Base-by-base conservation (phyloP, 2,888 invertebrate genomes). In the Imbricaverruca yamaguchii region DNA sequence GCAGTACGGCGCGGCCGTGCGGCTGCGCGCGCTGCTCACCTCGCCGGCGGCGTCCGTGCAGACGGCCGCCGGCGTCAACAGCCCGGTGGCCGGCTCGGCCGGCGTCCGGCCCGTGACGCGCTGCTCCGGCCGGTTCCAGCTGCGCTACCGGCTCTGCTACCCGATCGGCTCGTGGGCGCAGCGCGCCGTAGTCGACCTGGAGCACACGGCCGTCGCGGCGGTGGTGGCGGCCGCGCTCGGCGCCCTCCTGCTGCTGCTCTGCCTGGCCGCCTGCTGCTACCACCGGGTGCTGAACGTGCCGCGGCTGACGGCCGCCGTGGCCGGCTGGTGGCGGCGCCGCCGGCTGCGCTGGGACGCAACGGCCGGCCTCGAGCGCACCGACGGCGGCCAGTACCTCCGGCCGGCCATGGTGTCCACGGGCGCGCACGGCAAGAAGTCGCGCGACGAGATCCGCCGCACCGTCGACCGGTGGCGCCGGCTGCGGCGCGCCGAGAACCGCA, bases 71-170 rank as follows among this genome's bases (percentile, higher is more conserved):
- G 67, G 67, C 25, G 10, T 11, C 67, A 25, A 13, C 67, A 23
- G 25, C 13, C 25, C 67, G 4, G 9, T 67, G 12, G 12, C 25
- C 11, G 11, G 9, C n/a, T 67, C 67, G 4, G 25, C 25, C 25
- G 8, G 25, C 23, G 67, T 25, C 0, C 67, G 25, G 9, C 67
- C 10, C 25, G 25, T n/a, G 13, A 67, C n/a, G n/a, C 67, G 23
- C 67, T 67, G 67, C 25, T 11, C 25, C 12, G 67, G 10, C 25
- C n/a, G n/a, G n/a, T 67, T 67, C 25, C 8, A 67, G 67, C 25
- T 67, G 25, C 67, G 67, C 13, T 67, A 67, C 67, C 67, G 25
- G 67, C 67, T 67, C 25, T 67, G 67, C 25, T 67, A 67, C 67
- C 67, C 67, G 67, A 13, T 13, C 12, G 67, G 67, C 67, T 13